A percentile compares a stretch with the other conserved stretches of the same genome.
Conservation (phyloP, 2,888 invertebrate species). For the Microchrysa polita region DNA sequence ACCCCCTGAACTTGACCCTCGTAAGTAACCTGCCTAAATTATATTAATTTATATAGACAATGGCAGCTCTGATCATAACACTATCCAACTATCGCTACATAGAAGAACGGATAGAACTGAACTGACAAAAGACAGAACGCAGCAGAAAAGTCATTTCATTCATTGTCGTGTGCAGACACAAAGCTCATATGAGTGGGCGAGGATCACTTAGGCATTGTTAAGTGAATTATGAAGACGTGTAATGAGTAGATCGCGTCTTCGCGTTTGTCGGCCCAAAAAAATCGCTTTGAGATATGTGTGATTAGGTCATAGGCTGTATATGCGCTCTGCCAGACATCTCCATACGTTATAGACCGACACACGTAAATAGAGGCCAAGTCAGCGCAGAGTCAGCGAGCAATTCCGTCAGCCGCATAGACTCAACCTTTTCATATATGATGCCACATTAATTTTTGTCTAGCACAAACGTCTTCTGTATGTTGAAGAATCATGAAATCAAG, state of each 20-base stretch:
- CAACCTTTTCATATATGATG: constrained; percentile 19
- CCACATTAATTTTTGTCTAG: constrained; percentile 17
- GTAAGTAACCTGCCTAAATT: not conserved
- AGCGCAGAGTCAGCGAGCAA: constrained; percentile 2
- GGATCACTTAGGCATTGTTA: constrained; percentile 51
- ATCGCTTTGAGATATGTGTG: constrained; percentile 46
- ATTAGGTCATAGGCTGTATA: constrained; percentile 49
- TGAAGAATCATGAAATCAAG: not conserved
- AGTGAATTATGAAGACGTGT: constrained; percentile 51
- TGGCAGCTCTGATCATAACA: not conserved
- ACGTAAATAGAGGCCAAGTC: not conserved
- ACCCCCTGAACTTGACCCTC: not conserved
- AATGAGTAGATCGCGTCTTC: constrained; percentile 50
- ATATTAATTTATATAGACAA: not conserved
- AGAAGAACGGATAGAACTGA: too few relatives aligned
- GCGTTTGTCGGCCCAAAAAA: constrained; percentile 42
- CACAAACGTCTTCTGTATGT: constrained; percentile 8
- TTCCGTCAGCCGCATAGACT: not conserved
- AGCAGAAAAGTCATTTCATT: constrained; percentile 21
- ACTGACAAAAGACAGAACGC: constrained; percentile 10
- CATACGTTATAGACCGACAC: too few relatives aligned
- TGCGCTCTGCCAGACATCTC: constrained; percentile 44
- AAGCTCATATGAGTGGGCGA: constrained; percentile 48
- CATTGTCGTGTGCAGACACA: constrained; percentile 37
- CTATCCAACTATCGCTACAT: too few relatives aligned